A percentile compares a stretch with the other conserved stretches of the same genome.
Evolutionary conservation across 2,888 invertebrate species (phyloP).

Genomic region (Epinotia bilunana): DNA sequence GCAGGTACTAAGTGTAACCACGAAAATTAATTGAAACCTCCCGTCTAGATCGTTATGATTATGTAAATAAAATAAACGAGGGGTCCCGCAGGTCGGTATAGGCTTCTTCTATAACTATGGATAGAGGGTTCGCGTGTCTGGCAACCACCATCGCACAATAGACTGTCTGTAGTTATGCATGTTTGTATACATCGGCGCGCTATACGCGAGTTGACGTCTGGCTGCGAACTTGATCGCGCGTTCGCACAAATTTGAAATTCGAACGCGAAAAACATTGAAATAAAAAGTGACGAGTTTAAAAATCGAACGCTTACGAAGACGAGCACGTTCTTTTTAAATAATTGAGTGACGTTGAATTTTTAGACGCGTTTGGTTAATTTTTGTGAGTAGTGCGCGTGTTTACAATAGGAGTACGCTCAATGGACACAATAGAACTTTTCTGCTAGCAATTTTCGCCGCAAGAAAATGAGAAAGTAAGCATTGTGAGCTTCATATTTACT

Average conservation of each 20-base stretch:
- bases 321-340: constrained; percentile 48
- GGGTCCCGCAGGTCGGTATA: constrained; percentile 54
- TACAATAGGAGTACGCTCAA: constrained; percentile 62
- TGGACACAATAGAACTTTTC: constrained; percentile 73
- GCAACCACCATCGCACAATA: constrained; percentile 71
- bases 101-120: constrained; percentile 59
- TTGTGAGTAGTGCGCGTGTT: constrained; percentile 59
- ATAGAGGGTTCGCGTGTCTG: constrained; percentile 79
- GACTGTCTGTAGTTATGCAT: constrained; percentile 69
- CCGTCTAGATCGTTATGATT: constrained; percentile 33
- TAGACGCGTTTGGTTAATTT: constrained; percentile 55
- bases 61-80: constrained; percentile 41
- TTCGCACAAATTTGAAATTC: constrained; percentile 65
- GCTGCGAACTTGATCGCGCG: constrained; percentile 80
- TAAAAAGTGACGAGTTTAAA: constrained; percentile 35
- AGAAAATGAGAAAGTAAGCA: constrained; percentile 82
- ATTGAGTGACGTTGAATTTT: constrained; percentile 48
- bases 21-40: constrained; percentile 11
- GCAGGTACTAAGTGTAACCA: background rate
- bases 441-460: constrained; percentile 72
- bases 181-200: constrained; percentile 62
- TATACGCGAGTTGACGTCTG: constrained; percentile 76
- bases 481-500: constrained; percentile 61
- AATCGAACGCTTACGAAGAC: constrained; percentile 22
- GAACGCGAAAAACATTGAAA: constrained; percentile 55